Conservation (phyloP, 2,113 vertebrate genomes). For the Pantherophis guttatus region DNA sequence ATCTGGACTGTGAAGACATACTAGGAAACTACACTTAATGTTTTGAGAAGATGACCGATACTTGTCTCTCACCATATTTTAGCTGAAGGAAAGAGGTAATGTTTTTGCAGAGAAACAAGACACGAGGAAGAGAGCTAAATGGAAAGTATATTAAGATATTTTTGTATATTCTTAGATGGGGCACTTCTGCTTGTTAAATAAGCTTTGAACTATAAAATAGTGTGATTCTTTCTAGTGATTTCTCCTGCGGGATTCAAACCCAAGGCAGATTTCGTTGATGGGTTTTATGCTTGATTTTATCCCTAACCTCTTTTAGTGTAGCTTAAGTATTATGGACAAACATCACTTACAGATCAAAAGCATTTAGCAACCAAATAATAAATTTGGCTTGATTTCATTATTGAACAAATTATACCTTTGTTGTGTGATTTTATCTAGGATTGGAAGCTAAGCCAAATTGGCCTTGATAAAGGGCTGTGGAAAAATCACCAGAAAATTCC, state of each 20-base stretch:
- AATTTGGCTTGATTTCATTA: constrained; percentile 82
- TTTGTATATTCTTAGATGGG: neutral
- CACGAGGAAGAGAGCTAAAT: no score
- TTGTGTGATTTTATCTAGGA: constrained; percentile 69
- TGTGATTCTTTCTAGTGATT: neutral
- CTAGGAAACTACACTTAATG: neutral
- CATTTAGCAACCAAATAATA: constrained; percentile 76
- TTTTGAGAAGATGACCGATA: neutral
- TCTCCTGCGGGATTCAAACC: neutral
- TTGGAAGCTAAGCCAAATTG: neutral
- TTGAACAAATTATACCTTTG: constrained; percentile 79
- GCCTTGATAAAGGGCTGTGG: neutral
- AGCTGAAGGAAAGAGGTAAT: neutral
- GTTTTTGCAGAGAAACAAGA: neutral
- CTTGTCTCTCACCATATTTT: neutral
- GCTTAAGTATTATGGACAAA: constrained; percentile 52
- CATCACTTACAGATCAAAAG: constrained; percentile 67
- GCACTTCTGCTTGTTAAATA: neutral
- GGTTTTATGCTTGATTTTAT: constrained; percentile 52
- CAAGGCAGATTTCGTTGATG: neutral
- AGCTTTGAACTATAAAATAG: neutral
- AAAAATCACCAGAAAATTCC: neutral
- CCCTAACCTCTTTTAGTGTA: constrained; percentile 35
- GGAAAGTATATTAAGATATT: neutral
- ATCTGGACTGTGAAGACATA: neutral